Percentiles rank a stretch among this genome's conserved stretches.
phyloP scores from a whole-genome alignment of 2,797 vertebrate species.

The Gadopsis marmoratus region DNA sequence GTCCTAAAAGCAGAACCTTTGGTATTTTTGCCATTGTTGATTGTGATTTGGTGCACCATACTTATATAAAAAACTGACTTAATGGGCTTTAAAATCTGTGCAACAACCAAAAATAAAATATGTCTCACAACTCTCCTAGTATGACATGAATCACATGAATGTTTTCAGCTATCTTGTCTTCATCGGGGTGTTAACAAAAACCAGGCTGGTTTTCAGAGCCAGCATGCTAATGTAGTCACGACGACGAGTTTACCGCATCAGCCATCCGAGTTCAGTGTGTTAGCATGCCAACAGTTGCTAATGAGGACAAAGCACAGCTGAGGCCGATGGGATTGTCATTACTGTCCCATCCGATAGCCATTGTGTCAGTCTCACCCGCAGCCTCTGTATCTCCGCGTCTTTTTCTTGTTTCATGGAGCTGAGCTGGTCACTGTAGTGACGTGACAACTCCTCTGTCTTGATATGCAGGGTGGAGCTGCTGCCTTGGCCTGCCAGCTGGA shows the following conservation, averaged over 20 bases:
- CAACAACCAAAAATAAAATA: too few relatives aligned
- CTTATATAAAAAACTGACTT: background rate
- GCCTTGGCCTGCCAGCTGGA: constrained; percentile 84
- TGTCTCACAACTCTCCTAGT: too few relatives aligned
- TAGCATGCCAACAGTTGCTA: background rate
- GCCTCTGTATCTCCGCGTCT: constrained; percentile 89
- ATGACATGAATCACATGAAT: too few relatives aligned
- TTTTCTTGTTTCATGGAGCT: constrained; percentile 88
- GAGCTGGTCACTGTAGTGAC: constrained; percentile 91
- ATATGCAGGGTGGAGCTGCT: constrained; percentile 84
- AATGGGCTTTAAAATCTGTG: background rate
- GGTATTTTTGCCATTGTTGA: background rate
- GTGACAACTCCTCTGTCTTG: constrained; percentile 91
- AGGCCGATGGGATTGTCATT: background rate
- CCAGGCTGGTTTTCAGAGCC: too few relatives aligned
- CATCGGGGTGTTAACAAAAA: too few relatives aligned
- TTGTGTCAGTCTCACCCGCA: constrained; percentile 83
- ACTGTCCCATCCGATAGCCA: too few relatives aligned
- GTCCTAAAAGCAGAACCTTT: background rate
- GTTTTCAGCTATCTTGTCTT: too few relatives aligned
- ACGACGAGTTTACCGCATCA: too few relatives aligned
- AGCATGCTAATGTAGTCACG: too few relatives aligned
- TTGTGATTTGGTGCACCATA: background rate
- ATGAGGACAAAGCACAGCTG: background rate
- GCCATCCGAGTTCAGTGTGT: too few relatives aligned